Percentiles rank a stretch among this genome's conserved stretches.
Evolutionary conservation across 1,140 invertebrate species (phyloP).

Genomic region (Samia ricini): DNA sequence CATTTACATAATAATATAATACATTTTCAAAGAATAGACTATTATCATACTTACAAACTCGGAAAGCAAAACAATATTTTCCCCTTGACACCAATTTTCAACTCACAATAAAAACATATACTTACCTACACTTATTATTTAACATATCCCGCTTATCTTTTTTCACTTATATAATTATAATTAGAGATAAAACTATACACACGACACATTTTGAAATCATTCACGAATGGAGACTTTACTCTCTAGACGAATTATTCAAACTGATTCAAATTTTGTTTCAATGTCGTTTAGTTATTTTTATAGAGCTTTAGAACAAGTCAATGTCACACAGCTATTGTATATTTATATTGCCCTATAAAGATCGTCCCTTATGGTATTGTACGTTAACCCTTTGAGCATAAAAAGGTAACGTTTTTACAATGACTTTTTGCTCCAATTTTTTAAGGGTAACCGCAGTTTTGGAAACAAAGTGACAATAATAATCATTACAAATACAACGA

Average conservation of each 20-base stretch:
- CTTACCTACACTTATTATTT: neutral
- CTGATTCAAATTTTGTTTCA: slow-evolving; percentile 39
- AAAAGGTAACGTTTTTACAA: slow-evolving; percentile 43
- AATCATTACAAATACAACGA: slow-evolving; percentile 20
- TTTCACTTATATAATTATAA: neutral
- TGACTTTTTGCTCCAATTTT: slow-evolving; percentile 67
- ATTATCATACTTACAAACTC: neutral
- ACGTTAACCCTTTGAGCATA: slow-evolving; percentile 48
- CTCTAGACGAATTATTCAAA: slow-evolving; percentile 37
- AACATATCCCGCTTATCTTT: neutral
- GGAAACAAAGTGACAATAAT: slow-evolving; percentile 58
- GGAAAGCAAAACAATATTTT: neutral
- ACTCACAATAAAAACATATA: neutral
- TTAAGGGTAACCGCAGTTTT: slow-evolving; percentile 61
- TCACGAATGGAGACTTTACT: slow-evolving; percentile 26
- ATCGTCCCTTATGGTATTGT: slow-evolving; percentile 46
- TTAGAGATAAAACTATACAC: too few relatives aligned
- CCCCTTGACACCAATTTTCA: neutral
- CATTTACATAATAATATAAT: too few relatives aligned
- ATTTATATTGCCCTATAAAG: slow-evolving; percentile 60
- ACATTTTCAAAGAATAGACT: neutral
- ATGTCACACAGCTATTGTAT: slow-evolving; percentile 58
- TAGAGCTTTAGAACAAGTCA: slow-evolving; percentile 51
- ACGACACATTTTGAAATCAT: neutral
- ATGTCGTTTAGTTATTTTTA: slow-evolving; percentile 56